A percentile compares a stretch with the other conserved stretches of the same genome.
These are phyloP conservation scores for Anadara kagoshimensis DNA, from an alignment of 1,140 invertebrate species.

Conservation along the genomic window DNA sequence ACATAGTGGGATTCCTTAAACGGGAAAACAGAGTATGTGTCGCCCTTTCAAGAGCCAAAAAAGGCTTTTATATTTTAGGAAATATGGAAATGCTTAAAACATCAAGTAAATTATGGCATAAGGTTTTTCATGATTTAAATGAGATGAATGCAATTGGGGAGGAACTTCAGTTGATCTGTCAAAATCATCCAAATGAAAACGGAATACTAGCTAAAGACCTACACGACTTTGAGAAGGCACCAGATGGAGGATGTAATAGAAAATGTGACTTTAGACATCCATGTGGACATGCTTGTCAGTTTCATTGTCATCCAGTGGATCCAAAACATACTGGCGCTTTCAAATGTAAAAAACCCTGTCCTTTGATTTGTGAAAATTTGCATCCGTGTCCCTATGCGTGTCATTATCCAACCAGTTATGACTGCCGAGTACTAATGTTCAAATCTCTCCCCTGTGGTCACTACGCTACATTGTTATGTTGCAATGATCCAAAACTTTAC, in stretches of 20 bases:
- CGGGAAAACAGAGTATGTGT: slow-evolving; percentile 88
- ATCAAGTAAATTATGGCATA: slow-evolving; percentile 69
- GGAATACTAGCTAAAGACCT: too few species aligned
- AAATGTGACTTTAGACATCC: slow-evolving; percentile 60
- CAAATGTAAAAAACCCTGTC: too few species aligned
- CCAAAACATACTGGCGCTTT: too few species aligned
- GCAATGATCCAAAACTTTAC: background rate
- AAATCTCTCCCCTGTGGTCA: slow-evolving; percentile 13
- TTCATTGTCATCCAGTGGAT: slow-evolving; percentile 60
- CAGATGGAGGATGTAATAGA: slow-evolving; percentile 64
- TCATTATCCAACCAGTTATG: too few species aligned
- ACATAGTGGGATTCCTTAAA: slow-evolving; percentile 86
- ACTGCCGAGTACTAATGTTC: background rate
- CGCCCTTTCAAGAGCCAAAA: slow-evolving; percentile 86
- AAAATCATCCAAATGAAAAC: too few species aligned
- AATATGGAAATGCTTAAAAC: slow-evolving; percentile 79
- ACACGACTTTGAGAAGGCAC: too few species aligned
- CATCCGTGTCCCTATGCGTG: too few species aligned
- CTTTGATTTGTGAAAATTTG: too few species aligned
- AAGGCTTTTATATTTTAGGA: slow-evolving; percentile 81
- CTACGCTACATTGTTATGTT: slow-evolving; percentile 1
- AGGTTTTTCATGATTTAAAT: slow-evolving; percentile 56
- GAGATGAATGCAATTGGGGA: too few species aligned
- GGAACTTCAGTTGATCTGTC: too few species aligned
- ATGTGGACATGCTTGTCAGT: slow-evolving; percentile 67